Evolutionary conservation across 2,797 vertebrate genomes (phyloP).

Genomic region (Pseudochirops cupreus): DNA sequence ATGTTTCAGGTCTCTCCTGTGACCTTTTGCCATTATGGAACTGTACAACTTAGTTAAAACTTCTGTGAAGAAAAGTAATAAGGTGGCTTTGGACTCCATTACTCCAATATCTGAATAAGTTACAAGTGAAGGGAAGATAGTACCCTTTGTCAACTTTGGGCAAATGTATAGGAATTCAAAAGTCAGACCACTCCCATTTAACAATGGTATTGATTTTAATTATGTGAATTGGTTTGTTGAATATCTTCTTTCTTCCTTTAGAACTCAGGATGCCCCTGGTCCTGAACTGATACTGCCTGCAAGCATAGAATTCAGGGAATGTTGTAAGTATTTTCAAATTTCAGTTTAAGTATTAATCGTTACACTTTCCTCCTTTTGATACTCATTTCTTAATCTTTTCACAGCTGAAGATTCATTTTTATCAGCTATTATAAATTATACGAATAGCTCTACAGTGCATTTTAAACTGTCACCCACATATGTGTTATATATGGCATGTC

Average conservation of each 20-base stretch:
- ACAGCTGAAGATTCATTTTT: constrained; percentile 98
- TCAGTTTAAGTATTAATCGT: background rate
- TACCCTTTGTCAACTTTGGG: background rate
- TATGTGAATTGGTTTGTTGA: constrained; percentile 60
- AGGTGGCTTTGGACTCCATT: background rate
- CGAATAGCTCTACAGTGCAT: constrained; percentile 98
- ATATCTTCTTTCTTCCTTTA: constrained; percentile 81
- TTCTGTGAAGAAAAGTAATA: constrained; percentile 4
- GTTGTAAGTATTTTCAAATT: constrained; percentile 90
- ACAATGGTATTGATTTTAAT: constrained; percentile 43
- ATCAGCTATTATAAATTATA: constrained; percentile 98
- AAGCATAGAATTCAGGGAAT: constrained; percentile 98
- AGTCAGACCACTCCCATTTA: constrained; percentile 59
- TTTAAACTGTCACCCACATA: constrained; percentile 98
- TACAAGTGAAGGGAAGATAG: background rate
- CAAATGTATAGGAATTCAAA: constrained; percentile 48
- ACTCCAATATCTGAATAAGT: background rate
- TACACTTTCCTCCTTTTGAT: constrained; percentile 27
- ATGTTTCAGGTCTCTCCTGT: constrained; percentile 38
- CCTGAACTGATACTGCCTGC: constrained; percentile 94
- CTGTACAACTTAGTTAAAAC: constrained; percentile 42
- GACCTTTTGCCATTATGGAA: background rate
- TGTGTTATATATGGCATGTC: constrained; percentile 97
- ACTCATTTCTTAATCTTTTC: constrained; percentile 43
- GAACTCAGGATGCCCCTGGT: constrained; percentile 91